Evolutionary conservation across 2,113 vertebrate genomes (phyloP), one percentile per base, ranked within the genome.

Genomic region (Pedionomus torquatus): DNA sequence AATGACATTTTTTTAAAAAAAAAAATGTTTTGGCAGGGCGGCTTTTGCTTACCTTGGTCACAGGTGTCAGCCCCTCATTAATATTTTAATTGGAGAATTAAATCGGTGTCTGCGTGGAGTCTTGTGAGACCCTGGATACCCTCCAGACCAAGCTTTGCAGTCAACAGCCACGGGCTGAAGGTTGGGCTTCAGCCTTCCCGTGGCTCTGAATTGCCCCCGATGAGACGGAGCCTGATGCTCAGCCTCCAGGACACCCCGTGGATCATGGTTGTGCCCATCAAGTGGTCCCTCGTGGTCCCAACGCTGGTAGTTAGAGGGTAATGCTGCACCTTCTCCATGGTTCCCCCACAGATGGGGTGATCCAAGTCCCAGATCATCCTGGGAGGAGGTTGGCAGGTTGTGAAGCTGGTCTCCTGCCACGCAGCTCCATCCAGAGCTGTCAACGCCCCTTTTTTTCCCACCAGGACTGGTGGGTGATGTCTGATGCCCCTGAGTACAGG

Each of bases 31-130:
- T 44, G 52, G 5, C 60, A 51, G 37, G 51, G 37, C 6, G 11
- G 26, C 44, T 58, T 43, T n/a, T 31, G 13, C 48, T 41, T 35
- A 25, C 71, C 65, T 35, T 26, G 20, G 30, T 49, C 30, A 13
- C 39, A 10, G 17, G 23, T 33, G 4, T 37, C 25, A 33, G 49
- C 13, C n/a, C 26, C 28, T 28, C 5, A 1, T 44, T 39, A 25
- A 39, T 44, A 5, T 65, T 87, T 70, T 35, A 43, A 8, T 0
- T 8, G 46, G 79, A 49, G 9, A 51, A 57, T 0, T 4, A 70
- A 57, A 31, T 49, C 3, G 0, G n/a, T 5, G 2, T 4, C 3
- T 2, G 16, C 0, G 21, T 58, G 35, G 31, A 90, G 11, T 15
- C 46, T 23, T 3, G 1, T 2, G 86, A 68, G 33, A 8, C 41